Evolutionary conservation across 2,113 vertebrate species (phyloP).

Genomic region (Chaetodon trifascialis): DNA sequence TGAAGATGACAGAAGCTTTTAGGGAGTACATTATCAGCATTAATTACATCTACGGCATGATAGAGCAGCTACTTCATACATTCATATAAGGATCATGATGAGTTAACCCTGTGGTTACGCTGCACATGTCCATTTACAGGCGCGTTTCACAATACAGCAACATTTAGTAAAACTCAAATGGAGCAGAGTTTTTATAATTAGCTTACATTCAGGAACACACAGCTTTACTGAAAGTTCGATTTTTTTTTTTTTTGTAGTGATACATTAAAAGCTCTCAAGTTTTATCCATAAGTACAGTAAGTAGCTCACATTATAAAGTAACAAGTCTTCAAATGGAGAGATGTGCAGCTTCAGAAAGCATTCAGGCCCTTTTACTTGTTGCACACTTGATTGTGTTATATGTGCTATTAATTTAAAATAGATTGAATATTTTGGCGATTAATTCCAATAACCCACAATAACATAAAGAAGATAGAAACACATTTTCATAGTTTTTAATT

Average conservation of each 20-base stretch:
- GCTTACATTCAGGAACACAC: constrained; percentile 4
- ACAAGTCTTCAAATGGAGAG: constrained; percentile 9
- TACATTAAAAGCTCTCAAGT: constrained; percentile 29
- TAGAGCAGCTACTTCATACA: constrained; percentile 49
- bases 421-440: neutral
- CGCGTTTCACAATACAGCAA: constrained; percentile 4
- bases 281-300: constrained; percentile 26
- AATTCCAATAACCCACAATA: neutral
- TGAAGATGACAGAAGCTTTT: constrained; percentile 18
- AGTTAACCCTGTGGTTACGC: constrained; percentile 8
- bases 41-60: constrained; percentile 32
- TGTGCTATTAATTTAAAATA: constrained; percentile 17
- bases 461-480: neutral
- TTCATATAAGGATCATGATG: constrained; percentile 37
- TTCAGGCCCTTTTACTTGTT: neutral
- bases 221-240: neutral
- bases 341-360: neutral
- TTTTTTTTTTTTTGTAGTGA: constrained; percentile 18
- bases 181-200: constrained; percentile 38
- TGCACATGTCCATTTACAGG: constrained; percentile 34
- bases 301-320: constrained; percentile 1
- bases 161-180: neutral
- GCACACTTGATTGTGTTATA: constrained; percentile 19
- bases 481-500: neutral
- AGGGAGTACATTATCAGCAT: constrained; percentile 31